Conservation (phyloP, 2,113 vertebrate genomes). For the Xenopus borealis region DNA sequence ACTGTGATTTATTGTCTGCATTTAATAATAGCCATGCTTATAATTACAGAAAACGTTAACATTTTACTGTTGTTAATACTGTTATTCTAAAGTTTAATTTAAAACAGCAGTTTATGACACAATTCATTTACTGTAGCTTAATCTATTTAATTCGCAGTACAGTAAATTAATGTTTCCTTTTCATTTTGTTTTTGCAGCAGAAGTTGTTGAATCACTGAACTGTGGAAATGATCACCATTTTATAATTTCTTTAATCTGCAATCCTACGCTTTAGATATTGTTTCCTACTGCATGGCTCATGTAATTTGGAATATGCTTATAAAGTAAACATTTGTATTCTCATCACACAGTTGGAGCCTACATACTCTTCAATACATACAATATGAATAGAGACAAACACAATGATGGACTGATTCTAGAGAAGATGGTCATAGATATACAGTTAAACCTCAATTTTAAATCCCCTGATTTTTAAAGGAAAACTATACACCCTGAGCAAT, state of each 20-base stretch:
- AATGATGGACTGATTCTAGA: too few relatives aligned
- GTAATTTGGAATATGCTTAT: slow-evolving; percentile 12
- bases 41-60: slow-evolving; percentile 58
- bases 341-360: not conserved
- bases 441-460: rapidly evolving
- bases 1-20: slow-evolving; percentile 4
- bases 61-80: slow-evolving; percentile 57
- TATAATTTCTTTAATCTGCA: slow-evolving; percentile 40
- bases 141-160: slow-evolving; percentile 60
- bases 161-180: slow-evolving; percentile 64
- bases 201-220: slow-evolving; percentile 66
- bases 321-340: not conserved
- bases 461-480: too few relatives aligned
- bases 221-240: slow-evolving; percentile 72
- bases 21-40: slow-evolving; percentile 39
- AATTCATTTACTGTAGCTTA: slow-evolving; percentile 67
- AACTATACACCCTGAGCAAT: too few relatives aligned
- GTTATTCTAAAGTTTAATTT: slow-evolving; percentile 68
- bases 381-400: too few relatives aligned
- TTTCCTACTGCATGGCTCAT: not conserved
- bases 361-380: too few relatives aligned
- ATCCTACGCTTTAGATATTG: slow-evolving; percentile 2
- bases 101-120: slow-evolving; percentile 66
- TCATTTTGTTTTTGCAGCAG: slow-evolving; percentile 71
- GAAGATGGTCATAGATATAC: too few relatives aligned